phyloP scores from a whole-genome alignment of 2,888 invertebrate genomes.

The Drosophila histrio region DNA sequence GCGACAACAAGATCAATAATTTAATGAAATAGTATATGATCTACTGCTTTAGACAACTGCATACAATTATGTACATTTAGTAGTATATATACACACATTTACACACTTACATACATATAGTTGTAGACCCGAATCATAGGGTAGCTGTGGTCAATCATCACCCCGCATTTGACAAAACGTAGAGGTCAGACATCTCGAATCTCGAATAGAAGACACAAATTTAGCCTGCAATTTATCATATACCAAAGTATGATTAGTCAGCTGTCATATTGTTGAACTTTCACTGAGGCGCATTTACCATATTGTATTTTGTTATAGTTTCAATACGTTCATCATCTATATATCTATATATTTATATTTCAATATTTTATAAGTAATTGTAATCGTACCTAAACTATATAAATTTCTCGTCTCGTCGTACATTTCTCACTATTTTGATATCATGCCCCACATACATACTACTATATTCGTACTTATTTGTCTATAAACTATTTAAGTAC shows the following conservation, averaged over 20 bases:
- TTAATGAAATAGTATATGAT: no score
- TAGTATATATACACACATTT: not conserved
- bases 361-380: slow-evolving; percentile 21
- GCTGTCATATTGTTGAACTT: slow-evolving; percentile 19
- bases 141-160: not conserved
- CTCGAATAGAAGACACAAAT: not conserved
- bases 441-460: slow-evolving; percentile 27
- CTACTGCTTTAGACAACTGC: no score
- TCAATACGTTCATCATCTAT: slow-evolving; percentile 7
- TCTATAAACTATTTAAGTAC: slow-evolving; percentile 33
- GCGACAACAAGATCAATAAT: no score
- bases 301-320: slow-evolving; percentile 18
- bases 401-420: slow-evolving; percentile 32
- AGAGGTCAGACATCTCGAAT: not conserved
- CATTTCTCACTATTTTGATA: slow-evolving; percentile 23
- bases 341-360: slow-evolving; percentile 21
- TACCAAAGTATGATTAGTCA: slow-evolving; percentile 4
- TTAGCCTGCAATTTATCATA: not conserved
- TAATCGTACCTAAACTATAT: slow-evolving; percentile 11
- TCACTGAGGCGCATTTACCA: slow-evolving; percentile 44
- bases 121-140: slow-evolving; percentile 2
- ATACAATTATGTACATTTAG: not conserved
- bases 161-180: not conserved
- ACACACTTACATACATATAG: not conserved
- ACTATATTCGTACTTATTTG: slow-evolving; percentile 36